Evolutionary conservation across 2,113 vertebrate genomes (phyloP), one percentile per base, ranked within the genome.

Genomic region (Aptenodytes forsteri): DNA sequence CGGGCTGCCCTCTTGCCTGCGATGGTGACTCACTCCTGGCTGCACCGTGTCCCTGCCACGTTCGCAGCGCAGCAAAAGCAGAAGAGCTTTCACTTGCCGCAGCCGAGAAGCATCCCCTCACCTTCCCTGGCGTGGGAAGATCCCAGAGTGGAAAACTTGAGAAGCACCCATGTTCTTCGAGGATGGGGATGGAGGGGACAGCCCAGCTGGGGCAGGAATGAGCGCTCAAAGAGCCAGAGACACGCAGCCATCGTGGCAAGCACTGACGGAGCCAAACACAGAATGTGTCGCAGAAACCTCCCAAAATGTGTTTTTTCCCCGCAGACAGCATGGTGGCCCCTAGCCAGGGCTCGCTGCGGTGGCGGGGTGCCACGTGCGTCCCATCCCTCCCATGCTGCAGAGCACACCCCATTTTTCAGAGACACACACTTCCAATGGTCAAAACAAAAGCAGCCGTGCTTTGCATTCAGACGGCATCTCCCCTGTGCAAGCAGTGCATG

Each of bases 31-130:
- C 29, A 56, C 8, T 83, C 50, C 55, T 13, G 46, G 30, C 30
- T 61, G 34, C 19, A 4, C 27, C 4, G 0, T 2, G 52, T n/a
- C 49, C 40, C 62, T 42, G n/a, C 13, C 32, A 11, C 2, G 0
- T 6, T 18, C 4, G 2, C 56, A 40, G 62, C 1, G 0, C 2
- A 3, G 20, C 0, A 1, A 70, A 70, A 72, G 66, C 20, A 36
- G 66, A 82, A 89, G 12, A 81, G 32, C 19, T 83, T 80, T 64
- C 58, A 32, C 47, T 55, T 21, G 15, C 65, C 4, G 1, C 52
- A 55, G n/a, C 42, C 3, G 3, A 56, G 52, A 67, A 26, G 19
- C 7, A 0, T 46, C 26, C 54, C 36, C 46, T 87, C 0, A 0
- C 77, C 54, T 59, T 18, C 49, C 38, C 38, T 4, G 4, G 38